phyloP scores from a whole-genome alignment of 1,140 invertebrate species.

The Camponotus vicinus region DNA sequence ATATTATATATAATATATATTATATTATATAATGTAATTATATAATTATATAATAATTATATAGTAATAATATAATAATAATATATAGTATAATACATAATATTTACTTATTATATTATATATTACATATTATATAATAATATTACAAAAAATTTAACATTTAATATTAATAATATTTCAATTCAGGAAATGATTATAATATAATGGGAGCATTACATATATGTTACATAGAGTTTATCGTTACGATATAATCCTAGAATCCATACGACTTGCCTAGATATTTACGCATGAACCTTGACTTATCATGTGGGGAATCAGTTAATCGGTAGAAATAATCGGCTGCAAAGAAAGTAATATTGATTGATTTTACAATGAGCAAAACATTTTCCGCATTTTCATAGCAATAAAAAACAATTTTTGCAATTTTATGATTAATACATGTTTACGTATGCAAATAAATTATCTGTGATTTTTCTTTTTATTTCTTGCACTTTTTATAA shows the following conservation, averaged over 20 bases:
- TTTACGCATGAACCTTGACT: constrained; percentile 76
- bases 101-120: no score
- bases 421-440: background rate
- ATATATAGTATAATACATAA: no score
- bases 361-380: constrained; percentile 31
- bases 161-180: background rate
- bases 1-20: no score
- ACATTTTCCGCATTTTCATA: background rate
- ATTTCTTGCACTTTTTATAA: no score
- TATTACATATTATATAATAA: no score
- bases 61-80: no score
- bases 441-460: no score
- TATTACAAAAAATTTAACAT: background rate
- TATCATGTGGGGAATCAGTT: constrained; percentile 66
- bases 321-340: constrained; percentile 34
- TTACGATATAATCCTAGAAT: constrained; percentile 70
- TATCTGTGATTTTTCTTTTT: no score
- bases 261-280: constrained; percentile 73
- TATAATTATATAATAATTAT: no score
- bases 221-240: background rate
- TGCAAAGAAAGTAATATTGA: constrained; percentile 66
- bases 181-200: background rate
- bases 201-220: background rate
- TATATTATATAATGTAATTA: no score
- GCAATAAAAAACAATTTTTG: no score